A percentile compares a stretch with the other conserved stretches of the same genome.
phyloP scores from a whole-genome alignment of 2,888 invertebrate species.

The Endotricha flammealis region DNA sequence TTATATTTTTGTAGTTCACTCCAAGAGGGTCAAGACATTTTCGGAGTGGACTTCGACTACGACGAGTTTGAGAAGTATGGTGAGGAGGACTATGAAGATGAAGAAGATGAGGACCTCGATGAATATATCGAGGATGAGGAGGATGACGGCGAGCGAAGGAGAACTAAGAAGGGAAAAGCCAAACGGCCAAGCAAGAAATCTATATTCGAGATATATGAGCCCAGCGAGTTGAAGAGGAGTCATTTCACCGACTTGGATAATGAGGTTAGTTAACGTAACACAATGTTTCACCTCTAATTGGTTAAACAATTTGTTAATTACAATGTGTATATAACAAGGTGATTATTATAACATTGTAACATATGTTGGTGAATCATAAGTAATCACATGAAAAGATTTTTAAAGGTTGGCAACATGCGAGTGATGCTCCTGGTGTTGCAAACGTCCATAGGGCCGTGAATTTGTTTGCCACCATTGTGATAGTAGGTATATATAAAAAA shows the following conservation, averaged over 20 bases:
- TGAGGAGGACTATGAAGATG: conserved; percentile 91
- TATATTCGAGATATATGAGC: conserved; percentile 97
- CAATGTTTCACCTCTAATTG: conserved; percentile 2
- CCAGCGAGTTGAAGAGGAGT: conserved; percentile 96
- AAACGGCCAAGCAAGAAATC: conserved; percentile 90
- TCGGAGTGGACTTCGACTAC: conserved; percentile 99
- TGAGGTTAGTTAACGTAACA: conserved; percentile 70
- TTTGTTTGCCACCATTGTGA: too few species aligned
- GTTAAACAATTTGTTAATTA: neutral
- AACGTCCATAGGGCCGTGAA: too few species aligned
- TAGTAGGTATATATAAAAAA: too few species aligned
- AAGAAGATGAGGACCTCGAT: conserved; percentile 86
- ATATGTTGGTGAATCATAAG: too few species aligned
- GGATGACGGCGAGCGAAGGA: conserved; percentile 78
- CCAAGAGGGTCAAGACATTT: conserved; percentile 99
- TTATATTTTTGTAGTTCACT: too few species aligned
- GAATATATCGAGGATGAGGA: conserved; percentile 89
- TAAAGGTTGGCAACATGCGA: too few species aligned
- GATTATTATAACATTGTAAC: neutral
- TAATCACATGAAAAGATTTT: too few species aligned
- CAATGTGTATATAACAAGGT: neutral
- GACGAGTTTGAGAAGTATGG: conserved; percentile 93
- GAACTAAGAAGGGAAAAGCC: conserved; percentile 85
- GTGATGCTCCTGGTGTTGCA: too few species aligned
- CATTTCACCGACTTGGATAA: conserved; percentile 97